Conservation (phyloP, 2,888 invertebrate species). For the Macroteleia sp. region DNA sequence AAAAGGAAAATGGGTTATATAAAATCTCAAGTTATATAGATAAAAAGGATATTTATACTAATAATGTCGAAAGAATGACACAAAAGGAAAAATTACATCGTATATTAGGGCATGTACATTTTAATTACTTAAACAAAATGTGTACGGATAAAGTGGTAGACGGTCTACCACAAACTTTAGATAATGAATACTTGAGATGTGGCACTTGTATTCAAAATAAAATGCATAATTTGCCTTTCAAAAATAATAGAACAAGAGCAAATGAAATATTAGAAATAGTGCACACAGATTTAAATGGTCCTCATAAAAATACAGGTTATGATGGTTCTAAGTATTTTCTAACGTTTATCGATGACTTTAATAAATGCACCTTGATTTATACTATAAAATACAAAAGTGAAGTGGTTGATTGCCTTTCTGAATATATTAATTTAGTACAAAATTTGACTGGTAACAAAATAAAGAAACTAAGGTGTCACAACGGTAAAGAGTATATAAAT, state of each 20-base stretch:
- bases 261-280: not conserved
- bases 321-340: not conserved
- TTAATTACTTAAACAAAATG: no score
- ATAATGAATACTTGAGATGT: not conserved
- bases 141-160: no score
- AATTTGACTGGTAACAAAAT: not conserved
- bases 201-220: not conserved
- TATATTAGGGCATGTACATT: no score
- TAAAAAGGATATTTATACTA: not conserved
- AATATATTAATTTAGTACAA: not conserved
- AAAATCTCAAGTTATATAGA: not conserved
- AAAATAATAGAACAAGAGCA: not conserved
- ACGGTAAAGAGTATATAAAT: no score
- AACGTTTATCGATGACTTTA: no score
- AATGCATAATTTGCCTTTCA: not conserved
- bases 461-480: not conserved
- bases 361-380: not conserved
- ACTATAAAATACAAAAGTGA: not conserved
- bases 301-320: not conserved
- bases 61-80: not conserved
- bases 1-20: not conserved
- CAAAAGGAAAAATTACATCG: not conserved
- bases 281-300: not conserved
- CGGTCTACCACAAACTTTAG: no score
- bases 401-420: not conserved